A percentile compares a stretch with the other conserved stretches of the same genome.
Conservation (phyloP, 2,113 vertebrate species). For the Thalassarche chlororhynchos region DNA sequence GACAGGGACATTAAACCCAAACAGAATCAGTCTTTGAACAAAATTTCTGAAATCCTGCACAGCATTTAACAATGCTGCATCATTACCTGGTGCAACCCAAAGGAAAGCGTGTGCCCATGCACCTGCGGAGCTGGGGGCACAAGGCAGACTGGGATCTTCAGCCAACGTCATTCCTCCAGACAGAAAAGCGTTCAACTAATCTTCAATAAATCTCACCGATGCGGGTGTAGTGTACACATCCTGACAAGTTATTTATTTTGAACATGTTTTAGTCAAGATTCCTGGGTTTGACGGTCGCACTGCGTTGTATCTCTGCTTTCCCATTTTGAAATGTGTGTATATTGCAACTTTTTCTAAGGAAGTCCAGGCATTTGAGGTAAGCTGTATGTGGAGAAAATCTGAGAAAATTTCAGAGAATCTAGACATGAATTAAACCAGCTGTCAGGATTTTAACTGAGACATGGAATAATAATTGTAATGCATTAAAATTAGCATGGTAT, state of each 20-base stretch:
- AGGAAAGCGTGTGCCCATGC: background rate
- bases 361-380: conserved; percentile 1
- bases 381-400: background rate
- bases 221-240: background rate
- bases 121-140: background rate
- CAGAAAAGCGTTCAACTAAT: background rate
- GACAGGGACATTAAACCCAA: background rate
- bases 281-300: background rate
- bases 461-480: background rate
- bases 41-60: background rate
- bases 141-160: background rate
- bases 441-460: background rate
- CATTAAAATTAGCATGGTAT: background rate
- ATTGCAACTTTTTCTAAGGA: background rate
- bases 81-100: background rate
- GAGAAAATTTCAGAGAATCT: background rate
- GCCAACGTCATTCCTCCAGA: background rate
- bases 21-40: background rate
- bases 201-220: background rate
- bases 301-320: background rate
- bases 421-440: background rate
- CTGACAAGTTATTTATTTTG: conserved; percentile 63
- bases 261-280: conserved; percentile 1
- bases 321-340: conserved; percentile 26
- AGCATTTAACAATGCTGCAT: background rate